These are phyloP conservation scores for Cotesia typhae DNA, from an alignment of 1,140 invertebrate species.

Conservation along the genomic window DNA sequence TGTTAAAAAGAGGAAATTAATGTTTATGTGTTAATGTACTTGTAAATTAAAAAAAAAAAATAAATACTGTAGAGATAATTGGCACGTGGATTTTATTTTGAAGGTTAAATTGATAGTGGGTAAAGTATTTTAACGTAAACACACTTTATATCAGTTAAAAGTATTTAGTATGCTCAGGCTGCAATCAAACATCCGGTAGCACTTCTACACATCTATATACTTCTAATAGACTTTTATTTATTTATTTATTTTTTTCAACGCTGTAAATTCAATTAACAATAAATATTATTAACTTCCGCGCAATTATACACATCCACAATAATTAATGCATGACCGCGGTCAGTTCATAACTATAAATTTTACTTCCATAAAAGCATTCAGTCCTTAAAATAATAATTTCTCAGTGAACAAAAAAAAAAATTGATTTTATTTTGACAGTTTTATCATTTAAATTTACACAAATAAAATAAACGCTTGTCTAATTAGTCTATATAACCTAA, in stretches of 20 bases:
- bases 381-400: not conserved
- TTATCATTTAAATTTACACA: no score
- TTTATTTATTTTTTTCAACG: not conserved
- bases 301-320: not conserved
- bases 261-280: no score
- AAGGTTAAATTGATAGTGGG: constrained; percentile 24
- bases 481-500: no score
- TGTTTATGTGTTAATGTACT: no score
- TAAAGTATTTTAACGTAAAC: constrained; percentile 56
- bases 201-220: constrained; percentile 46
- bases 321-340: not conserved
- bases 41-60: no score
- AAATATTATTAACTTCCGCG: no score
- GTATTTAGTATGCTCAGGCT: constrained; percentile 59
- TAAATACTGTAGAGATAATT: not conserved
- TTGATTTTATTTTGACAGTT: no score
- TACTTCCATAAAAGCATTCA: not conserved
- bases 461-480: no score
- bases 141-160: constrained; percentile 44
- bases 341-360: not conserved
- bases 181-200: constrained; percentile 58
- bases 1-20: no score
- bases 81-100: constrained; percentile 3
- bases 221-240: constrained; percentile 26
- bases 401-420: no score